These are phyloP conservation scores for Pao palembangensis DNA, from an alignment of 2,113 vertebrate species.

Conservation along the genomic window DNA sequence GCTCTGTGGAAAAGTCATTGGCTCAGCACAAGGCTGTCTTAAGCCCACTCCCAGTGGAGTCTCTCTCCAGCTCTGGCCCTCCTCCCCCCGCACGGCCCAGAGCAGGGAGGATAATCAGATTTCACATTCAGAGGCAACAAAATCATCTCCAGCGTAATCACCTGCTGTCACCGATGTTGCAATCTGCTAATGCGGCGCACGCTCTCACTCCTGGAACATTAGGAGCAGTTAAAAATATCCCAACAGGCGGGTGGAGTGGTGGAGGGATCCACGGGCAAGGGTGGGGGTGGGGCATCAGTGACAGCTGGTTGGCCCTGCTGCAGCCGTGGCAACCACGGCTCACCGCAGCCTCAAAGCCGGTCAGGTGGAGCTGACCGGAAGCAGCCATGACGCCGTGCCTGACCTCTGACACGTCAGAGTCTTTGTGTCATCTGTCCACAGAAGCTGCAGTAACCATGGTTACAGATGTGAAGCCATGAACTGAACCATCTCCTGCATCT, in stretches of 20 bases:
- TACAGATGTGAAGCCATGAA: too few species aligned
- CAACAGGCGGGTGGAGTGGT: background rate
- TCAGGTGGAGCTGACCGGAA: too few species aligned
- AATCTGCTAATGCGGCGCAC: conserved; percentile 50
- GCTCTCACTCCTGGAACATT: conserved; percentile 33
- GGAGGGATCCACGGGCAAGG: too few species aligned
- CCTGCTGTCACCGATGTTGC: conserved; percentile 44
- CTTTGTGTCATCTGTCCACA: too few species aligned
- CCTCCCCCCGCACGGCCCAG: conserved; percentile 30
- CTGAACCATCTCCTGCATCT: too few species aligned
- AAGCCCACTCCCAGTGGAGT: conserved; percentile 51
- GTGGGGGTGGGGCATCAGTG: too few species aligned
- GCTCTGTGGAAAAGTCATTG: conserved; percentile 65
- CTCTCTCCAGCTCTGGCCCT: conserved; percentile 29
- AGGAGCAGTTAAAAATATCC: conserved; percentile 51
- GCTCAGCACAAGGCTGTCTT: conserved; percentile 67
- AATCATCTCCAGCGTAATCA: conserved; percentile 70
- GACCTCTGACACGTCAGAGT: too few species aligned
- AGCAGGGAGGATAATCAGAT: conserved; percentile 72
- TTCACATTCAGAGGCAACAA: conserved; percentile 72
- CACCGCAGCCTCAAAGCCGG: background rate
- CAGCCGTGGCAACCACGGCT: background rate
- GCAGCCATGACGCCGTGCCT: too few species aligned
- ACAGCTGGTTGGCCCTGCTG: too few species aligned
- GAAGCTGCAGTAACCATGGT: too few species aligned